Evolutionary conservation across 2,113 vertebrate genomes (phyloP).

Genomic region (Myotis davidii): DNA sequence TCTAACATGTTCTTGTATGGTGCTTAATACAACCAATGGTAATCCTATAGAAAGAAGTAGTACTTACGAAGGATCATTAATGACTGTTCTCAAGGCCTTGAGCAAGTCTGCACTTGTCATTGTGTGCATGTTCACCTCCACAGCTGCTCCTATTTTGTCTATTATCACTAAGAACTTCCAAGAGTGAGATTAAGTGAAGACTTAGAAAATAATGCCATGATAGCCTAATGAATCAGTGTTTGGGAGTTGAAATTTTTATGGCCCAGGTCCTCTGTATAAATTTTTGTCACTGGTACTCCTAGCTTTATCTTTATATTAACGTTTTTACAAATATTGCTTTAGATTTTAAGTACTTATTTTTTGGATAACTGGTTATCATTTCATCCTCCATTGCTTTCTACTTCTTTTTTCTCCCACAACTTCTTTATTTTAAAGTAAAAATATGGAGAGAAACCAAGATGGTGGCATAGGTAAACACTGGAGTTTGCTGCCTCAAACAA

Average conservation of each 20-base stretch:
- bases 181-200: neutral
- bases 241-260: neutral
- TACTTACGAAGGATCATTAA: slow-evolving; percentile 88
- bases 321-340: neutral
- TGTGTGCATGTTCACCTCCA: slow-evolving; percentile 83
- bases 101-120: slow-evolving; percentile 83
- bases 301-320: neutral
- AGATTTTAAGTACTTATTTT: neutral
- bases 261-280: neutral
- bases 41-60: neutral
- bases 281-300: neutral
- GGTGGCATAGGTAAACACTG: too few relatives aligned
- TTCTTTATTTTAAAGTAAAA: neutral
- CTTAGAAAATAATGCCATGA: neutral
- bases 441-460: neutral
- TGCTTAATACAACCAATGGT: neutral
- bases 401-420: neutral
- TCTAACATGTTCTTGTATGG: neutral
- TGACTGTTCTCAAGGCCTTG: slow-evolving; percentile 85
- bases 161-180: neutral
- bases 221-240: neutral
- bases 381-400: neutral
- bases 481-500: too few relatives aligned
- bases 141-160: slow-evolving; percentile 80
- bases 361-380: neutral